These are phyloP conservation scores for Teleogryllus occipitalis DNA, from an alignment of 1,140 invertebrate genomes.

Conservation along the genomic window DNA sequence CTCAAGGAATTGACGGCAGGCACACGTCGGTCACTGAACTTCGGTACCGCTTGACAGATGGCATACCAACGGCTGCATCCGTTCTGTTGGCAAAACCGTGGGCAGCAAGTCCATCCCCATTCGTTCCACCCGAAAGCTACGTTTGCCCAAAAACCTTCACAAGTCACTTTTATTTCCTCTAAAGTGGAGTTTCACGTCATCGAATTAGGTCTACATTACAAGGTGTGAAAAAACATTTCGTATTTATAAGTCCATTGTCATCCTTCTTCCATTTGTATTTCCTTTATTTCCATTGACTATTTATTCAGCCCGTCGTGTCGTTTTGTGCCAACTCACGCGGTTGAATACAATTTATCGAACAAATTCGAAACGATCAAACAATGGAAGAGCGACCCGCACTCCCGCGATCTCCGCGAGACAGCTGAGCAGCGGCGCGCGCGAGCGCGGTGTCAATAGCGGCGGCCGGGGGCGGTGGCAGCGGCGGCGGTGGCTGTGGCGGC, in stretches of 20 bases:
- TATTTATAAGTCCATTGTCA: slow-evolving; percentile 1
- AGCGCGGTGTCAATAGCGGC: not conserved
- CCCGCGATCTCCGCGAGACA: not conserved
- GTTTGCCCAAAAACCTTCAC: no score
- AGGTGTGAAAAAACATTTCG: not conserved
- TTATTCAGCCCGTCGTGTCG: not conserved
- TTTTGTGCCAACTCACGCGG: not conserved
- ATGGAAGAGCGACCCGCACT: not conserved
- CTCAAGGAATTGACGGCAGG: no score
- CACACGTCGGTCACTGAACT: no score
- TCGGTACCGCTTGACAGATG: no score
- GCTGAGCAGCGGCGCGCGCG: not conserved
- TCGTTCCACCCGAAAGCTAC: no score
- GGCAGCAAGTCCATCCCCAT: no score
- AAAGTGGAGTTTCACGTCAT: not conserved
- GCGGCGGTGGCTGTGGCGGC: not conserved
- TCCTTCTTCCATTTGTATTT: not conserved
- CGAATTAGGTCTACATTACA: not conserved
- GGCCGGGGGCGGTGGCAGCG: no score
- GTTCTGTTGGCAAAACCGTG: no score
- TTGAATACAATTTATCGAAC: not conserved
- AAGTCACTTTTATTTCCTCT: not conserved
- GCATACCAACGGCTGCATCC: no score
- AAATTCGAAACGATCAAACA: slow-evolving; percentile 1
- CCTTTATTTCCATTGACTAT: not conserved